Evolutionary conservation across 2,888 invertebrate species (phyloP).

Genomic region (Chymomyza amoena): DNA sequence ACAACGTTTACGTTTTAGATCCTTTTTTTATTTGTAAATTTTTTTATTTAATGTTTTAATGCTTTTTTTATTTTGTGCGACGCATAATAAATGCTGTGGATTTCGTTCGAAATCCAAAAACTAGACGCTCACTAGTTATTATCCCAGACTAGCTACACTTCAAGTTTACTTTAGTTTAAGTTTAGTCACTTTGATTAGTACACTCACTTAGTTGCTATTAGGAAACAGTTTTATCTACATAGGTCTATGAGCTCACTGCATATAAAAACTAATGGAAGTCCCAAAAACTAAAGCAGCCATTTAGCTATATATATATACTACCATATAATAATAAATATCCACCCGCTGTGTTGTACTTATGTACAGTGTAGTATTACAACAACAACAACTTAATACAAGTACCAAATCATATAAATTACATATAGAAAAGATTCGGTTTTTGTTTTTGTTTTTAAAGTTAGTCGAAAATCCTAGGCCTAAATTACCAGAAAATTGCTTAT

Average conservation of each 20-base stretch:
- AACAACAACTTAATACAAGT: neutral
- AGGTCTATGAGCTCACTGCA: slow-evolving; percentile 65
- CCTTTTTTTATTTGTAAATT: neutral
- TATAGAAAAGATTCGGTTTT: neutral
- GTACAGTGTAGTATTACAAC: neutral
- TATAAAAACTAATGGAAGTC: slow-evolving; percentile 21
- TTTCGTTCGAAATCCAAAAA: slow-evolving; percentile 13
- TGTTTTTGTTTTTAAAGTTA: slow-evolving; percentile 18
- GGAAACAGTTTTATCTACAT: slow-evolving; percentile 72
- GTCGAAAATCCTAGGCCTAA: slow-evolving; percentile 59
- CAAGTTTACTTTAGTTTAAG: slow-evolving; percentile 22
- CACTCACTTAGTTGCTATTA: slow-evolving; percentile 63
- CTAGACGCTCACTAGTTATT: neutral
- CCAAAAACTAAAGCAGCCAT: neutral
- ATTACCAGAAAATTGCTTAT: slow-evolving; percentile 61
- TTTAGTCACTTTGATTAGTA: slow-evolving; percentile 53
- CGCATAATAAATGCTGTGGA: slow-evolving; percentile 77
- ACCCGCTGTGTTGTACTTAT: neutral
- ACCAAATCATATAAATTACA: neutral
- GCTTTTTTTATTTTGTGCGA: slow-evolving; percentile 67
- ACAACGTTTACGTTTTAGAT: neutral
- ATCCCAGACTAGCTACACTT: neutral
- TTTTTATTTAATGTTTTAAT: slow-evolving; percentile 12
- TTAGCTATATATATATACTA: slow-evolving; percentile 7
- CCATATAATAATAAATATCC: neutral